Percentiles rank a stretch among this genome's conserved stretches.
phyloP scores from a whole-genome alignment of 2,888 invertebrate species.

The Coecobrya sp. region DNA sequence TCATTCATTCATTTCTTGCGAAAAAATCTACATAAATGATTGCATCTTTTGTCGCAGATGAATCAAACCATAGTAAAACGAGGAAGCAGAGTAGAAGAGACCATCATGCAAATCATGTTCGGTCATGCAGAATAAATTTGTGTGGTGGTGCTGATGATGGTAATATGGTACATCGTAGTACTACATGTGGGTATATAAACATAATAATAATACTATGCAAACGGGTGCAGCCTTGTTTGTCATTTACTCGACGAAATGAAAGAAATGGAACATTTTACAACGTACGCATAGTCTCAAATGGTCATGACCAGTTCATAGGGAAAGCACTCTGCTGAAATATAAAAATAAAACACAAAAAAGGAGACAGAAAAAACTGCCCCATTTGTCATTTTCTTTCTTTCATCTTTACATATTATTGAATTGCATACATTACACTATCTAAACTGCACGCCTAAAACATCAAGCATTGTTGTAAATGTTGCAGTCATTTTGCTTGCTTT shows the following conservation, averaged over 20 bases:
- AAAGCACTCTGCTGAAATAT: not conserved
- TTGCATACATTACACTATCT: slow-evolving; percentile 36
- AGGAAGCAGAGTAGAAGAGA: not conserved
- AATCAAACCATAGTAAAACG: not conserved
- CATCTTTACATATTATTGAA: slow-evolving; percentile 44
- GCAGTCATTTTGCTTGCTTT: not conserved
- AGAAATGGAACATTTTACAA: not conserved
- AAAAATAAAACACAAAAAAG: slow-evolving; percentile 16
- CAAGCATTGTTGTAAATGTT: not conserved
- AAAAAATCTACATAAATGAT: slow-evolving; percentile 50
- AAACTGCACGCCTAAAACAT: not conserved
- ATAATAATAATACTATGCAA: not conserved
- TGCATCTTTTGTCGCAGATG: slow-evolving; percentile 46
- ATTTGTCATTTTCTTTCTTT: slow-evolving; percentile 54
- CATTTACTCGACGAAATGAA: slow-evolving; percentile 27
- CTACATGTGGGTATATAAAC: not conserved
- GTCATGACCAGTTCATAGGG: not conserved
- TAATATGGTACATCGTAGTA: slow-evolving; percentile 7
- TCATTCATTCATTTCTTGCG: slow-evolving; percentile 45
- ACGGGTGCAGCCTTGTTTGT: not conserved
- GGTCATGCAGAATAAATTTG: slow-evolving; percentile 32
- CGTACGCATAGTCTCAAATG: not conserved
- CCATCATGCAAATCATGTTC: slow-evolving; percentile 27
- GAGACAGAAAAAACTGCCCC: slow-evolving; percentile 27
- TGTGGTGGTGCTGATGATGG: slow-evolving; percentile 13